Percentiles rank a stretch among this genome's conserved stretches.
phyloP scores from a whole-genome alignment of 35 echinoderm and acorn worm species.

The Anneissia japonica region DNA sequence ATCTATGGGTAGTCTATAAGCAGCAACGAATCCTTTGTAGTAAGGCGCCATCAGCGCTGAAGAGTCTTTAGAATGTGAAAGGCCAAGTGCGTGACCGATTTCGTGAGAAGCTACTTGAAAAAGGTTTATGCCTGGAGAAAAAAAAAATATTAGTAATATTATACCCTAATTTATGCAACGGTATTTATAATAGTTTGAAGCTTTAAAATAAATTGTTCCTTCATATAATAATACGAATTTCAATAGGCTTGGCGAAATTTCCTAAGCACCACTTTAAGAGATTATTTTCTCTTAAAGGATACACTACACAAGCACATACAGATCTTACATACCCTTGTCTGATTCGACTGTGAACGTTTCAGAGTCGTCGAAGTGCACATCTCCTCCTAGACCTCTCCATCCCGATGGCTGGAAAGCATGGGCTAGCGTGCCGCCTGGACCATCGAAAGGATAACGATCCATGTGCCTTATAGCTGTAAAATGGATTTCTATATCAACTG shows the following conservation, averaged over 20 bases:
- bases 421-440: neutral
- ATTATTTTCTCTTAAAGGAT: too few relatives aligned
- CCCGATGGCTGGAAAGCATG: neutral
- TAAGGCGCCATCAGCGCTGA: conserved; percentile 62
- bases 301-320: too few relatives aligned
- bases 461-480: neutral
- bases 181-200: too few relatives aligned
- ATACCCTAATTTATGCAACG: too few relatives aligned
- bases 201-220: too few relatives aligned
- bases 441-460: neutral
- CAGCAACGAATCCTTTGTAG: conserved; percentile 29
- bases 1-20: conserved; percentile 43
- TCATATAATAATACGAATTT: too few relatives aligned
- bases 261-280: too few relatives aligned
- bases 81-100: conserved; percentile 55
- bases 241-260: too few relatives aligned
- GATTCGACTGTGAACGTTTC: conserved; percentile 33
- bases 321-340: neutral
- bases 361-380: conserved; percentile 50
- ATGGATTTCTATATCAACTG: neutral
- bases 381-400: neutral
- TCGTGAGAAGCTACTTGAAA: conserved; percentile 67
- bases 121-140: conserved; percentile 30
- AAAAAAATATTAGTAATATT: too few relatives aligned
- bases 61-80: conserved; percentile 34